A percentile compares a stretch with the other conserved stretches of the same genome.
Evolutionary conservation across 1,140 invertebrate genomes (phyloP).

Genomic region (Diprion similis): DNA sequence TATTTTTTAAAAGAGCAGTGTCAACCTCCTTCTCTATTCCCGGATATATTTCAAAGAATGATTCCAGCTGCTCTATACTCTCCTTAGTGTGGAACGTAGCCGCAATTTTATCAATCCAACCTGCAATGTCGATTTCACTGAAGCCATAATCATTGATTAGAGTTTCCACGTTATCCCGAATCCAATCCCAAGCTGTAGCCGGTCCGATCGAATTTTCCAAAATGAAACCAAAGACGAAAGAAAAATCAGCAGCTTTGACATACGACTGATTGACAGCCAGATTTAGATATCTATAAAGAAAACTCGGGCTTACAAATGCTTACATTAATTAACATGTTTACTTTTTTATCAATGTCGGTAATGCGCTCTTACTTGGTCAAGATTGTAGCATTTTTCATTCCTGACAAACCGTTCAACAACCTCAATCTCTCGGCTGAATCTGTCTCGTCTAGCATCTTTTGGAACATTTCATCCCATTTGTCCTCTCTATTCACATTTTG

Average conservation of each 20-base stretch:
- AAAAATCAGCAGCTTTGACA: slow-evolving; percentile 84
- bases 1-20: slow-evolving; percentile 76
- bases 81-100: slow-evolving; percentile 70
- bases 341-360: slow-evolving; percentile 10
- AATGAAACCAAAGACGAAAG: slow-evolving; percentile 74
- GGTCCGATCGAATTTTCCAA: slow-evolving; percentile 77
- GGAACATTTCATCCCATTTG: slow-evolving; percentile 80
- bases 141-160: slow-evolving; percentile 80
- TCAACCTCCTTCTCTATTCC: slow-evolving; percentile 83
- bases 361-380: slow-evolving; percentile 68
- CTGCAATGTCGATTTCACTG: slow-evolving; percentile 82
- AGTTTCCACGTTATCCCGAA: slow-evolving; percentile 75
- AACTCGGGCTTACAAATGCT: slow-evolving; percentile 14
- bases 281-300: slow-evolving; percentile 68
- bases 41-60: slow-evolving; percentile 81
- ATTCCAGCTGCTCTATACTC: slow-evolving; percentile 79
- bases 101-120: slow-evolving; percentile 74
- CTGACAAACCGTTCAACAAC: slow-evolving; percentile 73
- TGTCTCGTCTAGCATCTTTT: slow-evolving; percentile 74
- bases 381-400: slow-evolving; percentile 67
- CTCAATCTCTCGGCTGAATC: slow-evolving; percentile 80
- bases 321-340: slow-evolving; percentile 18
- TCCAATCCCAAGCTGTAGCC: slow-evolving; percentile 81
- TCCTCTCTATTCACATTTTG: slow-evolving; percentile 52
- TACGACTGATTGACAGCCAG: slow-evolving; percentile 76